Evolutionary conservation across 2,113 vertebrate species (phyloP), one percentile per base, ranked within the genome.

Genomic region (Psammodynastes pulverulentus): DNA sequence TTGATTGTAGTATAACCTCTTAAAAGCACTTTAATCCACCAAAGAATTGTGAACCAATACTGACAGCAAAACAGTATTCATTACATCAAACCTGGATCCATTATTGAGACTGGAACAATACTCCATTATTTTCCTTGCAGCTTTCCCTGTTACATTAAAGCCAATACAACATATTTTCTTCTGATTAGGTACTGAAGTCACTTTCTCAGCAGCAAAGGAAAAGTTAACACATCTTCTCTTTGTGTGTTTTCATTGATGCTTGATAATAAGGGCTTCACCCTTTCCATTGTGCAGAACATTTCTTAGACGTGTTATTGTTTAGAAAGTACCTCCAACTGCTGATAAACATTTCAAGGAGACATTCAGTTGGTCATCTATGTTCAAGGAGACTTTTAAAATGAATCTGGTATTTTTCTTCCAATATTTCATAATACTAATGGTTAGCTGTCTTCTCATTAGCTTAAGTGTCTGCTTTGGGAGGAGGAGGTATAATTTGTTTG

Each of bases 401-500:
- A 96, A 96, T 93, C 48, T 84, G 17, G 46, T 87, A 26, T 34
- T 26, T 92, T 79, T 94, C 92, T 95, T 92, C 51, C 58, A 58
- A 79, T 88, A 56, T 45, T 91, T 92, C 91, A 52, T 94, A 94
- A 93, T 79, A 93, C 87, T 84, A 94, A 93, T 87, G 91, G 87
- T 94, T 95, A 88, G 86, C 93, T 90, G 45, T 79, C 34, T 89
- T 90, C 91, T 95, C 95, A 95, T 96, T 96, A 94, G 45, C 91
- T 92, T 84, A 93, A 94, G 94, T 95, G 93, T 95, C 94, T 43
- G 58, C 9, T 93, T 58, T 72, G 87, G 0, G 2, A 90, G 92
- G 3, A 90, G 92, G 94, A 92, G 72, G 89, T 84, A 88, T 94
- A 95, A 95, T 92, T 88, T 95, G 95, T 96, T 96, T 96, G 91